phyloP scores from a whole-genome alignment of 2,888 invertebrate species.

The Pharmacophagus antenor region DNA sequence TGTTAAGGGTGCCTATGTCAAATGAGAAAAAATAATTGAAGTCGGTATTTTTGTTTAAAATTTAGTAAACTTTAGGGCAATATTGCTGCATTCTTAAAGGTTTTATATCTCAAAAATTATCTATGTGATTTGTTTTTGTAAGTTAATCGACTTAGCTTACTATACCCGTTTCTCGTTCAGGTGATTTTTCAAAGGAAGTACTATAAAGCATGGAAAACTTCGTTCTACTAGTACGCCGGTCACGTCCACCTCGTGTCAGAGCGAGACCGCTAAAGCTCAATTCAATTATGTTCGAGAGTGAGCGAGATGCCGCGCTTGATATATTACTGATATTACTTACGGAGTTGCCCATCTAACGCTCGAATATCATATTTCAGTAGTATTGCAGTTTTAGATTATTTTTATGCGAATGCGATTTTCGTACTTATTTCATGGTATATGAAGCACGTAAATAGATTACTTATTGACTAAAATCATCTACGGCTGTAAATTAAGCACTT shows the following conservation, averaged over 20 bases:
- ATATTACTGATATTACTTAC: slow-evolving; percentile 40
- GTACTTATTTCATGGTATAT: too few relatives aligned
- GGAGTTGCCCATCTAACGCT: slow-evolving; percentile 16
- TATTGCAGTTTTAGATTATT: slow-evolving; percentile 6
- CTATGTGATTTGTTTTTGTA: slow-evolving; percentile 12
- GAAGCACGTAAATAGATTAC: too few relatives aligned
- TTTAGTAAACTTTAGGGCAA: too few relatives aligned
- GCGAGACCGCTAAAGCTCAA: slow-evolving; percentile 36
- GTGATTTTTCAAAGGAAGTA: slow-evolving; percentile 69
- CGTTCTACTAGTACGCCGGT: slow-evolving; percentile 56
- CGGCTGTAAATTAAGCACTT: too few relatives aligned
- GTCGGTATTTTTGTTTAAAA: too few relatives aligned
- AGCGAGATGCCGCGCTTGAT: slow-evolving; percentile 19
- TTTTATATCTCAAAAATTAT: background rate
- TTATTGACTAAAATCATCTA: too few relatives aligned
- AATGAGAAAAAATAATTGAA: too few relatives aligned
- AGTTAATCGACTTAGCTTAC: slow-evolving; percentile 8
- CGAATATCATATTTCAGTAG: slow-evolving; percentile 23
- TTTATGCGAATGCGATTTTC: slow-evolving; percentile 14
- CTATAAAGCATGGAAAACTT: slow-evolving; percentile 63
- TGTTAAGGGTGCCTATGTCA: too few relatives aligned
- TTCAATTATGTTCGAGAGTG: slow-evolving; percentile 19
- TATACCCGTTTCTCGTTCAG: slow-evolving; percentile 39
- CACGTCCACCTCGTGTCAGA: slow-evolving; percentile 54
- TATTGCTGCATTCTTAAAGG: too few relatives aligned